A percentile compares a stretch with the other conserved stretches of the same genome.
These are phyloP conservation scores for Drosophila triauraria DNA, from an alignment of 1,140 invertebrate genomes.

Conservation along the genomic window DNA sequence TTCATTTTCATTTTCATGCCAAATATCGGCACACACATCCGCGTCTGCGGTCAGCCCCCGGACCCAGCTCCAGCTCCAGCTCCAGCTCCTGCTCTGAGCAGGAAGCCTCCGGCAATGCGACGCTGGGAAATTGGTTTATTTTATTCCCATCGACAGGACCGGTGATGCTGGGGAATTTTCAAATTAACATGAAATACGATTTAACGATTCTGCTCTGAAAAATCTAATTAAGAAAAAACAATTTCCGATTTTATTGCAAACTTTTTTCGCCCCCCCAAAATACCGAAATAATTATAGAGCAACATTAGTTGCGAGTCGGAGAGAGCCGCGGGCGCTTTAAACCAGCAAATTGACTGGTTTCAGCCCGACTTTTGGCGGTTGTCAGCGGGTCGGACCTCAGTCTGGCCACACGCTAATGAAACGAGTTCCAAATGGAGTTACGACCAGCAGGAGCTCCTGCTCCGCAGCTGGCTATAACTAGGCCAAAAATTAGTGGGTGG, in stretches of 20 bases:
- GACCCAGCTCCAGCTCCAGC: neutral
- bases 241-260: slow-evolving; percentile 55
- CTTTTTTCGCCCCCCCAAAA: slow-evolving; percentile 28
- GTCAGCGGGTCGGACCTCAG: slow-evolving; percentile 5
- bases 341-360: slow-evolving; percentile 24
- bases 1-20: slow-evolving; percentile 60
- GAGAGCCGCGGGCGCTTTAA: neutral
- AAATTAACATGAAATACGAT: slow-evolving; percentile 77
- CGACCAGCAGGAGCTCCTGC: too few relatives aligned
- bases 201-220: slow-evolving; percentile 52
- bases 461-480: too few relatives aligned
- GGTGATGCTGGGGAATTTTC: slow-evolving; percentile 38
- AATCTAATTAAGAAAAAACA: slow-evolving; percentile 66
- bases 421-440: slow-evolving; percentile 38
- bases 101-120: slow-evolving; percentile 65
- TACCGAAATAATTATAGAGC: slow-evolving; percentile 38
- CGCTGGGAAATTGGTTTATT: slow-evolving; percentile 76
- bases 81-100: neutral
- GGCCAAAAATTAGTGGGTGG: slow-evolving; percentile 19
- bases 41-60: slow-evolving; percentile 40
- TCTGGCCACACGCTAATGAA: slow-evolving; percentile 38
- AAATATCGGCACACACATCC: slow-evolving; percentile 61
- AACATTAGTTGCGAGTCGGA: slow-evolving; percentile 18
- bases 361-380: slow-evolving; percentile 10
- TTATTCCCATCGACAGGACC: slow-evolving; percentile 65